Evolutionary conservation across 1,140 invertebrate genomes (phyloP), one percentile per base, ranked within the genome.

Genomic region (Antheraea mylitta): DNA sequence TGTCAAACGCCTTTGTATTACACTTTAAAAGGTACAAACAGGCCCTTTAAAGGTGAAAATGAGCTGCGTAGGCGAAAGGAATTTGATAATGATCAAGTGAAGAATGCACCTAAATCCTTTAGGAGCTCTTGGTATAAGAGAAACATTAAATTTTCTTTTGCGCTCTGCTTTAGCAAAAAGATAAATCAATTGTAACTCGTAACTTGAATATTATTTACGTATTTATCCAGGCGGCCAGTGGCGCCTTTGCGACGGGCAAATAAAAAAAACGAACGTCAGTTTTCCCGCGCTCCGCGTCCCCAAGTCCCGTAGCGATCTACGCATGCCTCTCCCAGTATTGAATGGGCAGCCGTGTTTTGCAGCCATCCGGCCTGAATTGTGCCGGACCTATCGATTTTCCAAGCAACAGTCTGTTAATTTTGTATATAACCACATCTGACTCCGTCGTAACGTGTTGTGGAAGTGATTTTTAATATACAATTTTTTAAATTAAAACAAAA

Each of bases 241-340:
- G 63, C 38, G 63, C 38, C 36, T 18, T 37, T 10, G 13, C 63
- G 63, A 38, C 63, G 63, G 7, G 19, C 8, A 13, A 30, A 30
- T 61, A 61, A 73, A 79, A 87, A 82, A 79, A 80, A 67, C 62
- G 82, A 84, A 85, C 79, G 83, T 86, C 83, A 87, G 53, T 76
- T 88, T 90, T 88, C 87, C 85, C 87, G 87, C 87, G 77, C 74
- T 82, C 67, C 45, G 67, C 76, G 84, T 81, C 79, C 74, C 64
- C 73, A 72, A 62, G 74, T 79, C 77, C 71, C 75, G 71, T 73
- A 71, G 63, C 74, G 66, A 66, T 78, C 38, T 90, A 87, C 86
- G 86, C 87, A 88, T 88, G 85, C 76, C 76, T 76, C 18, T 72
- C 72, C 65, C 83, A 80, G 86, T 89, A 90, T 90, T 87, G 86